Conservation (phyloP, 2,113 vertebrate genomes). For the Podocnemis expansa region DNA sequence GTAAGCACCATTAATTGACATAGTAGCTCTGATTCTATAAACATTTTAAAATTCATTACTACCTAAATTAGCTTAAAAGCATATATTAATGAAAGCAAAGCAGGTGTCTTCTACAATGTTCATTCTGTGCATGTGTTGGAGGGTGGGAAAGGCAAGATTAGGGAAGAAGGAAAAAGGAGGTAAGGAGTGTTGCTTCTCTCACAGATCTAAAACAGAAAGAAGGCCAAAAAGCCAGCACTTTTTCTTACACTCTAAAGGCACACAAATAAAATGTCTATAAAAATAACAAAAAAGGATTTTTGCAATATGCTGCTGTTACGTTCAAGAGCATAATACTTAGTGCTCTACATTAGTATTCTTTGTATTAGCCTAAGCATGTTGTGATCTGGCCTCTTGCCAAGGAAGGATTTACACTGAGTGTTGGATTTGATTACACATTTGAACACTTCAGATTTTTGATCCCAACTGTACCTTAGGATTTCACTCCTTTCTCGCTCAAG, state of each 20-base stretch:
- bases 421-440: neutral
- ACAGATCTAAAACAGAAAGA: neutral
- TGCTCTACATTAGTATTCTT: neutral
- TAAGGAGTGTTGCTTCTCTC: neutral
- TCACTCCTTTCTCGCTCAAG: neutral
- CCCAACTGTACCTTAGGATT: neutral
- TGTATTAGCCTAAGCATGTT: fast-evolving
- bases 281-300: neutral
- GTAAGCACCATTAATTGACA: neutral
- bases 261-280: neutral
- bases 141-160: neutral
- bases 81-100: neutral
- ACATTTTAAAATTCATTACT: neutral
- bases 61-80: neutral
- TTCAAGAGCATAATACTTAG: neutral
- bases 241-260: neutral
- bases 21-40: neutral
- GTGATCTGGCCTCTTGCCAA: neutral
- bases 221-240: neutral
- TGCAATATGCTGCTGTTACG: neutral
- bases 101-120: neutral
- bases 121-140: neutral
- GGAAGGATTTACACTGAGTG: neutral
- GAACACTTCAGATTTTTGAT: neutral
- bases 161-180: neutral